Base-by-base conservation (phyloP, 1,140 invertebrate species). In the Drosophila tristis region DNA sequence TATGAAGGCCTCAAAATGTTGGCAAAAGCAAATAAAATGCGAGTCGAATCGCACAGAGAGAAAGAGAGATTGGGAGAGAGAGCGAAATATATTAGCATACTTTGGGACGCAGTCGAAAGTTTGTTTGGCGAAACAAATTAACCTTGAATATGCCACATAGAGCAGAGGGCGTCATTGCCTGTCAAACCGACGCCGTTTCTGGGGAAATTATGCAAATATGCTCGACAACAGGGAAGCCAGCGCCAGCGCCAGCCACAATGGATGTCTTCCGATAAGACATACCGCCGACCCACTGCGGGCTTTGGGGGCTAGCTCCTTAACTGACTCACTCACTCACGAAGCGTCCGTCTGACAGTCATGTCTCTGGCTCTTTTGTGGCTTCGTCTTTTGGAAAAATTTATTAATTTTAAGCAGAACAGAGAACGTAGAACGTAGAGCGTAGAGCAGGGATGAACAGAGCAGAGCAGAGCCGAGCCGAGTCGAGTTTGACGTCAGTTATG, bases 41-140 rank as follows among this genome's bases (percentile, higher is more conserved):
- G 20, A 20, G 20, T 20, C 20, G 20, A 20, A 2, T 51, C 43
- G 55, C 54, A 68, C 43, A 66, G 62, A 48, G 25, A 56, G 50
- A 25, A 62, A 42, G 49, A 11, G 20, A 6, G 47, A 20, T n/a
- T n/a, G n/a, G n/a, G 31, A 26, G 35, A 29, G 9, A n/a, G 60
- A 8, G 13, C n/a, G 42, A 47, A 56, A 82, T 66, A 81, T 68
- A 86, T 86, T 87, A 82, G 84, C 82, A 86, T 86, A 86, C 82
- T 87, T 81, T 63, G 62, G 63, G 59, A 70, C 59, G 65, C 59
- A 43, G 51, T 58, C 74, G 31, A 79, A 86, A 60, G 65, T 87
- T 86, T 87, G 74, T 81, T 87, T 70, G 56, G 65, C 64, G 71
- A 78, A 78, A 71, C 78, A 86, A 86, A 87, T 86, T 86, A 86